phyloP scores from a whole-genome alignment of 2,888 invertebrate species.

The Macropis europaea region DNA sequence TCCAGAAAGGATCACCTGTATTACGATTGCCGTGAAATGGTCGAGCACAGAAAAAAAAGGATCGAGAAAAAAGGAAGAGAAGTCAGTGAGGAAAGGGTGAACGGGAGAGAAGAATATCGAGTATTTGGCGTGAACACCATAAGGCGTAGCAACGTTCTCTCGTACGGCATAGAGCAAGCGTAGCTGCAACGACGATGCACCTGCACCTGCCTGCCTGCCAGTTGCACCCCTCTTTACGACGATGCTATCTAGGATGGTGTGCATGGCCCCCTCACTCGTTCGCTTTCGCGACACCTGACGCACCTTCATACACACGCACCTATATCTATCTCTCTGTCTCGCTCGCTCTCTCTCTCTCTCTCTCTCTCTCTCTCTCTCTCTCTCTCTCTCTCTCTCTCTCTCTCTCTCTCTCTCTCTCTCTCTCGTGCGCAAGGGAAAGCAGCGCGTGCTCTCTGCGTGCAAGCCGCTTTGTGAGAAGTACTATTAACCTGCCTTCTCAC shows the following conservation, averaged over 20 bases:
- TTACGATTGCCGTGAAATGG: not conserved
- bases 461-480: constrained; percentile 71
- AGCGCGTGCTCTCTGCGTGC: constrained; percentile 30
- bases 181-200: constrained; percentile 63
- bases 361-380: no score
- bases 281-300: constrained; percentile 76
- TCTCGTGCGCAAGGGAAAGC: no score
- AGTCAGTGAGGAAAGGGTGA: no score
- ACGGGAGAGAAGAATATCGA: not conserved
- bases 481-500: constrained; percentile 75
- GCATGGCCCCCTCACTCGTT: constrained; percentile 64
- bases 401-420: not conserved
- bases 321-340: constrained; percentile 2
- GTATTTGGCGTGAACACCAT: constrained; percentile 27
- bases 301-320: constrained; percentile 33
- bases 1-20: no score
- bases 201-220: constrained; percentile 73
- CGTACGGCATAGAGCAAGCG: constrained; percentile 52
- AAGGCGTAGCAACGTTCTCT: constrained; percentile 26
- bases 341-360: no score
- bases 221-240: constrained; percentile 75
- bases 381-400: no score
- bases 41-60: not conserved
- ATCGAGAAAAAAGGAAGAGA: not conserved
- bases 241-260: constrained; percentile 75